These are phyloP conservation scores for Pseudomyrmex sp. DNA, from an alignment of 1,140 invertebrate genomes.

Conservation along the genomic window DNA sequence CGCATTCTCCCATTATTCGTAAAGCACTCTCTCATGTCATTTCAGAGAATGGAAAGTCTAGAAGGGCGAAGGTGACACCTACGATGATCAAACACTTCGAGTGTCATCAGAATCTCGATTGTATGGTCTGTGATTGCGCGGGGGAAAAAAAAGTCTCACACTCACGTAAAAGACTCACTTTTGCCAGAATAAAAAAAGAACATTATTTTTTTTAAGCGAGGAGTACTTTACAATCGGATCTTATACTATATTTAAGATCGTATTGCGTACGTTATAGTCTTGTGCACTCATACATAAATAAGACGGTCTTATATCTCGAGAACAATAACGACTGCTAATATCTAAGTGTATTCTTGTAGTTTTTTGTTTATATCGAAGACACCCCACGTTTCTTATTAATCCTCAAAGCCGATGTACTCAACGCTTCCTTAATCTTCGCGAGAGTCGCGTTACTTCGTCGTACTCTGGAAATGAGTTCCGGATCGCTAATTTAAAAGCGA, in stretches of 20 bases:
- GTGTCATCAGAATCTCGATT: neutral
- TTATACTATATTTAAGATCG: too few species aligned
- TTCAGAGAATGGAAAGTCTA: neutral
- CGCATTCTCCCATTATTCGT: constrained; percentile 41
- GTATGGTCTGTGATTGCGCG: neutral
- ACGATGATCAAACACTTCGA: neutral
- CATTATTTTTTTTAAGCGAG: too few species aligned
- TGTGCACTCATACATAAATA: too few species aligned
- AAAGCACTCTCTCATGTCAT: constrained; percentile 1
- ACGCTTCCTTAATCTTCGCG: constrained; percentile 18
- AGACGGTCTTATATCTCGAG: neutral
- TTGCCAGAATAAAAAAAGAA: too few species aligned
- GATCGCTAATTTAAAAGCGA: constrained; percentile 52
- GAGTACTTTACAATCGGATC: too few species aligned
- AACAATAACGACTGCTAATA: neutral
- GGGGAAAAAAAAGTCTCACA: too few species aligned
- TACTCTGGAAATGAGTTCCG: constrained; percentile 48
- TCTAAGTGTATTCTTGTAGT: neutral
- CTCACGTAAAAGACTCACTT: too few species aligned
- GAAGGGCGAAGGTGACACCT: constrained; percentile 12
- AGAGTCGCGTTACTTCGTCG: constrained; percentile 24
- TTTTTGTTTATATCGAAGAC: neutral
- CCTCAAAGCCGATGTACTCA: neutral
- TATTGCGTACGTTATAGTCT: too few species aligned
- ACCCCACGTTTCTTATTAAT: neutral